Evolutionary conservation across 1,140 invertebrate genomes (phyloP), one percentile per base, ranked within the genome.

Genomic region (Onthophagus taurus): DNA sequence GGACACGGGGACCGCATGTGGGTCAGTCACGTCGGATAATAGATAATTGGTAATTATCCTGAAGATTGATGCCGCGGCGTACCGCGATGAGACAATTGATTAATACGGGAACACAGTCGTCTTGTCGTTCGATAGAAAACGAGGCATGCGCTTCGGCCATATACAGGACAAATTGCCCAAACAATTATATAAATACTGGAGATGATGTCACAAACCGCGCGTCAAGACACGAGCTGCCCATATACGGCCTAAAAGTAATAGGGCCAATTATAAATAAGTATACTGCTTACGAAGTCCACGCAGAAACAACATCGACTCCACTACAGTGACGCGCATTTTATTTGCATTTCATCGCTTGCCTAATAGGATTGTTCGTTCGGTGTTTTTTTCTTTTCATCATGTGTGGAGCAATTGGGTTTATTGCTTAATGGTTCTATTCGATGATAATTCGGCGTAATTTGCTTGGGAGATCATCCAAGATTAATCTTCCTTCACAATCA

Each of bases 301-400:
- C 35, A 37, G 35, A 37, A 21, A 23, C 35, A 20, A n/a, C n/a
- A n/a, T n/a, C n/a, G n/a, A n/a, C n/a, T n/a, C n/a, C n/a, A n/a
- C n/a, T n/a, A n/a, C n/a, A n/a, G n/a, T n/a, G n/a, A n/a, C n/a
- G 35, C 20, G 20, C 35, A 21, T 37, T 37, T 23, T 37, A 37
- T 37, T 37, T 37, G 35, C 35, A 37, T 37, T 37, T 12, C 24
- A 37, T 37, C 35, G 35, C 18, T 37, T 37, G 18, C 18, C 24
- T 20, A 37, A 37, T 12, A 18, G 35, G 7, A 20, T n/a, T n/a
- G n/a, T n/a, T n/a, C n/a, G n/a, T n/a, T n/a, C n/a, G n/a, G n/a
- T n/a, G n/a, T n/a, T n/a, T 7, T n/a, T 26, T 7, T 26, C n/a
- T 26, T 7, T 26, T 7, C n/a, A 7, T 34, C 19, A 34, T 18